Conservation (phyloP, 2,888 invertebrate genomes). For the Drosophila mettleri region DNA sequence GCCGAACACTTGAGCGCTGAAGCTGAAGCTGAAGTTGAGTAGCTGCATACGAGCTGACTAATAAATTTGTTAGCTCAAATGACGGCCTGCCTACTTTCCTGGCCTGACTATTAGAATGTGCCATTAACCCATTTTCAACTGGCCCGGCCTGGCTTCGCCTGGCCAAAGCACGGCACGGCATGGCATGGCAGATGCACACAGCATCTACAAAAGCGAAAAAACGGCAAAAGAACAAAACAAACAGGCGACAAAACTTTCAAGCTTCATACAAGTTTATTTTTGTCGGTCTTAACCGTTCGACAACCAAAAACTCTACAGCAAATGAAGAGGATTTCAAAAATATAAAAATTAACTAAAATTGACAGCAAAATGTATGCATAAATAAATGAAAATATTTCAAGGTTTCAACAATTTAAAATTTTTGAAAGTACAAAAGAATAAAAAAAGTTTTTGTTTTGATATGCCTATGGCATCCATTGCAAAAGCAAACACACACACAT, state of each 20-base stretch:
- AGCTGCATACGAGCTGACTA: slow-evolving; percentile 53
- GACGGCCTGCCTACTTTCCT: slow-evolving; percentile 63
- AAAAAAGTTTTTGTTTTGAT: slow-evolving; percentile 1
- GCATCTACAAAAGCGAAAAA: slow-evolving; percentile 28
- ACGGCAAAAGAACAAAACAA: slow-evolving; percentile 33
- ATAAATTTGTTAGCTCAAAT: slow-evolving; percentile 72
- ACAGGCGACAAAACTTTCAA: slow-evolving; percentile 65
- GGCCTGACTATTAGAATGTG: slow-evolving; percentile 70
- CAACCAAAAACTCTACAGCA: slow-evolving; percentile 5
- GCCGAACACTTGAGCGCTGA: slow-evolving; percentile 3
- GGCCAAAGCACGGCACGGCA: slow-evolving; percentile 16
- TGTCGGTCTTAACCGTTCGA: slow-evolving; percentile 30
- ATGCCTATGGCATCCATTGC: neutral
- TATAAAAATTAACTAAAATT: neutral
- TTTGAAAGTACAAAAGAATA: neutral
- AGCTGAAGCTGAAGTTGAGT: slow-evolving; percentile 20
- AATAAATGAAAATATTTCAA: no score
- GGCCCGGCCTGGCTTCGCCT: slow-evolving; percentile 16
- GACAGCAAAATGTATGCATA: neutral
- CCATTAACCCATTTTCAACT: slow-evolving; percentile 74
- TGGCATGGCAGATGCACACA: slow-evolving; percentile 51
- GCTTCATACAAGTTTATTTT: slow-evolving; percentile 42
- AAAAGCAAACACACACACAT: slow-evolving; percentile 5
- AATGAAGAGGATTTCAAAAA: slow-evolving; percentile 3
- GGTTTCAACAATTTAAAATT: neutral